Percentiles rank a stretch among this genome's conserved stretches.
These are phyloP conservation scores for Heptranchias perlo DNA, from an alignment of 2,113 vertebrate genomes.

Conservation along the genomic window DNA sequence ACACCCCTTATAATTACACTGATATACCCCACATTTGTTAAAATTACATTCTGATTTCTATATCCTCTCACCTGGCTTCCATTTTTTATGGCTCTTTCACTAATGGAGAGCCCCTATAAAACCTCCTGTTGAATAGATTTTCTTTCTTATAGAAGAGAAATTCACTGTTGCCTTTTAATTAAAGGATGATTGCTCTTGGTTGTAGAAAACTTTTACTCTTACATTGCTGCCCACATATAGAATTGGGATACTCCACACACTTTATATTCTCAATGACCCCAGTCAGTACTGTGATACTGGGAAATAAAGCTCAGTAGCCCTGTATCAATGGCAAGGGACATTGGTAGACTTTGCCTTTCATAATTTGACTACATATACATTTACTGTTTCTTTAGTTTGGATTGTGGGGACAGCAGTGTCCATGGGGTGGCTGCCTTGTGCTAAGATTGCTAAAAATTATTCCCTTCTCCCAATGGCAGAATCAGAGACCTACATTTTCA, in stretches of 20 bases:
- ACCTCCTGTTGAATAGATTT: background rate
- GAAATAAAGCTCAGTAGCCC: background rate
- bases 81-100: background rate
- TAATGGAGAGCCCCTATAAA: background rate
- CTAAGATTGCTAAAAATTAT: background rate
- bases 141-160: background rate
- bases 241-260: background rate
- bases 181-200: background rate
- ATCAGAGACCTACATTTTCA: background rate
- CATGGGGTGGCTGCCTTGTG: background rate
- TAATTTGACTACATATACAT: background rate
- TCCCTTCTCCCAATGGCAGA: background rate
- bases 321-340: background rate
- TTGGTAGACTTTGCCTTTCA: background rate
- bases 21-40: background rate
- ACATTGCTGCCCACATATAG: background rate
- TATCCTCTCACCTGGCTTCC: background rate
- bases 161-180: background rate
- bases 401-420: background rate
- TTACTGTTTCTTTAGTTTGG: background rate
- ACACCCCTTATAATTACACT: background rate
- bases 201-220: background rate
- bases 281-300: background rate
- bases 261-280: background rate
- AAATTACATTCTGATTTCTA: background rate